Evolutionary conservation across 2,113 vertebrate genomes (phyloP), one percentile per base, ranked within the genome.

Genomic region (Hucho hucho): DNA sequence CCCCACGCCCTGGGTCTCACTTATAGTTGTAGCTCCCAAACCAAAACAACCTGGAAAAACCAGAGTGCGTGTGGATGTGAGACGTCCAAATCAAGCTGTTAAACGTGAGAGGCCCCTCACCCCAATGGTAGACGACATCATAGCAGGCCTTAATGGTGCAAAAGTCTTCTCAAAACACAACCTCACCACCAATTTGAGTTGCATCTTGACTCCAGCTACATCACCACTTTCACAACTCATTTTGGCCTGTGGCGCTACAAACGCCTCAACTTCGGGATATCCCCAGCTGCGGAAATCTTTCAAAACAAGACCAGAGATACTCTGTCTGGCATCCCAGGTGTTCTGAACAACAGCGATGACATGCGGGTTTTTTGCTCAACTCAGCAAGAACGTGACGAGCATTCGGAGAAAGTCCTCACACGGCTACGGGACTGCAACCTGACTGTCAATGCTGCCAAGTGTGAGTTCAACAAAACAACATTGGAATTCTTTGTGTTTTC

Each of bases 81-180:
- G 67, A 24, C 43, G 20, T 29, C 68, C 46, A 49, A 70, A 70
- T 28, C 22, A 28, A 13, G 63, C 74, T 25, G 20, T 75, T 16
- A 29, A 49, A 24, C 20, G 16, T 53, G 74, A 75, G 11, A 63
- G 25, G 26, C 73, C 66, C 64, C 37, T 75, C 24, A 61, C 29
- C 16, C 73, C 43, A 32, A 75, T 3, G 26, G 74, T 68, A 26
- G 77, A 79, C 18, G 43, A 69, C 43, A 32, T 79, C 25, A 72
- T 59, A 22, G 43, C 71, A 65, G 20, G 26, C 24, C 32, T 75
- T 2, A 75, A 75, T 37, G 32, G 75, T 63, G 56, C 68, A 3
- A 63, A 28, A 18, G 9, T 46, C 22, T 71, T 76, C 53, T 58
- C 69, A 28, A 64, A 76, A 59, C 58, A 72, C n/a, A 59, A 76